A percentile compares a stretch with the other conserved stretches of the same genome.
Evolutionary conservation across 2,797 vertebrate species (phyloP).

Genomic region (Columba guinea): DNA sequence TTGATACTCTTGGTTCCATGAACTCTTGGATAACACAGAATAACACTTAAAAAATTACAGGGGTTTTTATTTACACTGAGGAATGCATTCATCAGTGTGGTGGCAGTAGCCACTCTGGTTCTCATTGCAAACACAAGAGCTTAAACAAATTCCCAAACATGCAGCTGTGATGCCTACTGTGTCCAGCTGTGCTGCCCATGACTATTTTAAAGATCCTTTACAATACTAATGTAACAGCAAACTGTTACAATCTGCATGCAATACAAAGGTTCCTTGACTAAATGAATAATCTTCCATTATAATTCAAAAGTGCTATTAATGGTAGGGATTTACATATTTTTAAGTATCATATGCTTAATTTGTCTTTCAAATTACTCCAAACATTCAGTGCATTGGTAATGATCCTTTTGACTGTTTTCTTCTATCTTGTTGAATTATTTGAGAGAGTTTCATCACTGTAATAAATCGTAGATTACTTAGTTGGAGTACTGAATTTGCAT

Average conservation of each 20-base stretch:
- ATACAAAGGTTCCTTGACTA: not conserved
- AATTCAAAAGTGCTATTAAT: not conserved
- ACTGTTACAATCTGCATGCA: constrained; percentile 7
- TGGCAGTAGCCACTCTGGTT: not conserved
- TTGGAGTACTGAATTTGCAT: not conserved
- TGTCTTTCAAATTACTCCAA: constrained; percentile 22
- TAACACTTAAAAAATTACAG: constrained; percentile 13
- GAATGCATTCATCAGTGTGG: not conserved
- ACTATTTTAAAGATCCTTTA: not conserved
- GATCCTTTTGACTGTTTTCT: constrained; percentile 1
- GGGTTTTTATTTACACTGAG: constrained; percentile 1
- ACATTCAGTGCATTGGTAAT: not conserved
- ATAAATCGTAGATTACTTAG: not conserved
- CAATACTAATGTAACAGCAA: constrained; percentile 7
- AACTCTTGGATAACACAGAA: not conserved
- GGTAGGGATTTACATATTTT: not conserved
- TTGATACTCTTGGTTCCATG: not conserved
- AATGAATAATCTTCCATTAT: not conserved
- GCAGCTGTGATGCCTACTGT: not conserved
- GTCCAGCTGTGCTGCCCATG: not conserved
- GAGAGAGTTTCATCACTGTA: not conserved
- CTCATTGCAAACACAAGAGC: not conserved
- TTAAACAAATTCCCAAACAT: constrained; percentile 3
- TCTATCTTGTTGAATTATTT: constrained; percentile 6
- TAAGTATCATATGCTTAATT: not conserved